Evolutionary conservation across 1,140 invertebrate species (phyloP), one percentile per base, ranked within the genome.

Genomic region (Odontomachus brunneus): DNA sequence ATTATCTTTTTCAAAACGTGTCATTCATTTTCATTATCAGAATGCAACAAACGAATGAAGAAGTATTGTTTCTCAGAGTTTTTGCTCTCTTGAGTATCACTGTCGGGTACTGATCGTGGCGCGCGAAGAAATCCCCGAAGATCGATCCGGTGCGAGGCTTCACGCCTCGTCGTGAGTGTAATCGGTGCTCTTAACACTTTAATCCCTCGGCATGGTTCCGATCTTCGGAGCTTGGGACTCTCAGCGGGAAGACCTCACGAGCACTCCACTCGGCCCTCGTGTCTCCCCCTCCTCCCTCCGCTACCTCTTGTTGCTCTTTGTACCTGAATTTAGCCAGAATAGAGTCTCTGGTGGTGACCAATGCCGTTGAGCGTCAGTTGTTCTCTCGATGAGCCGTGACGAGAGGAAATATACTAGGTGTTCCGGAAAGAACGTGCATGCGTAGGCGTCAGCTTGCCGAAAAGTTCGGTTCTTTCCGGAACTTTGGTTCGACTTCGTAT

Each of bases 151-250:
- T 51, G 82, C 71, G 65, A 89, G 83, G 80, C 88, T 89, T 89
- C 88, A 83, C 88, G 87, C 87, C 84, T 88, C 73, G 76, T 86
- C 86, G 73, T 72, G 57, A 80, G 53, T 29, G 69, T 75, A 82
- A 89, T 87, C 85, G 63, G 12, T 22, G 71, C 80, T 87, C 86
- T 89, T 85, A 89, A 89, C 87, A 83, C 88, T 87, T 85, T 89
- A 89, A 89, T 89, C 87, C 80, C 84, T 82, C 26, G 44, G 57
- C 63, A 33, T 48, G 62, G 78, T 80, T 65, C 24, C 74, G 67
- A 67, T 74, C 62, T 80, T 86, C 73, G 60, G 48, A 22, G 9
- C 49, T 55, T 62, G 29, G 65, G 38, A 22, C 60, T 86, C 48
- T 57, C 19, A 38, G n/a, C 26, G 48, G 62, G 67, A 88, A 84